Evolutionary conservation across 1,140 invertebrate species (phyloP), one percentile per base, ranked within the genome.

Genomic region (Helicoverpa armigera): DNA sequence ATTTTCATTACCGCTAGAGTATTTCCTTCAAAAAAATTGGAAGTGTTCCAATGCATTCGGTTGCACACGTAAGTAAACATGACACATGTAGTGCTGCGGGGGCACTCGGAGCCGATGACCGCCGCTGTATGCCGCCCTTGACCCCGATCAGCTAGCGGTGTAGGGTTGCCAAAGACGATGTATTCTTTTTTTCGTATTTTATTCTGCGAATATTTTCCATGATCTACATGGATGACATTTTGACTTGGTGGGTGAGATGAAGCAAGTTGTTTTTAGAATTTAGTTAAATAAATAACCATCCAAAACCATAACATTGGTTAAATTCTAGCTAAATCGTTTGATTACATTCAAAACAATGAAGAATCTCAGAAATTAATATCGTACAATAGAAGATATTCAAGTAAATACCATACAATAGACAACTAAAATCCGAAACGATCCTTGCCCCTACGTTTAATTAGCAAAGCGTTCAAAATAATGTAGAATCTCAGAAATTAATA

Each of bases 101-200:
- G 35, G 65, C 43, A 18, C 9, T 18, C 50, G 65, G 65, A 69
- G 43, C 35, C 65, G 65, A 69, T 69, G 65, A 69, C 65, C 65
- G 65, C 65, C 65, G 65, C 43, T n/a, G 43, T 16, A 16, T 11
- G n/a, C 43, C 65, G 65, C 48, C 65, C 65, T 16, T 69, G 65
- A 69, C 65, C 65, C 43, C 65, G 35, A 50, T 69, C 43, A 69
- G 3, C 31, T 18, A 23, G 16, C 18, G 14, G 7, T 0, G 16
- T 16, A 69, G 65, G 65, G 65, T 16, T 69, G 35, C 14, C 5
- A 16, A 48, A 67, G 2, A 14, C 7, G 35, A n/a, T n/a, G n/a
- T n/a, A n/a, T 23, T 23, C 23, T 43, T 43, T 43, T 43, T 35
- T 35, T n/a, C n/a, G n/a, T n/a, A n/a, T n/a, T n/a, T 7, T 5